These are phyloP conservation scores for Euphonia xanthogaster DNA, from an alignment of 2,797 vertebrate species.

Conservation along the genomic window DNA sequence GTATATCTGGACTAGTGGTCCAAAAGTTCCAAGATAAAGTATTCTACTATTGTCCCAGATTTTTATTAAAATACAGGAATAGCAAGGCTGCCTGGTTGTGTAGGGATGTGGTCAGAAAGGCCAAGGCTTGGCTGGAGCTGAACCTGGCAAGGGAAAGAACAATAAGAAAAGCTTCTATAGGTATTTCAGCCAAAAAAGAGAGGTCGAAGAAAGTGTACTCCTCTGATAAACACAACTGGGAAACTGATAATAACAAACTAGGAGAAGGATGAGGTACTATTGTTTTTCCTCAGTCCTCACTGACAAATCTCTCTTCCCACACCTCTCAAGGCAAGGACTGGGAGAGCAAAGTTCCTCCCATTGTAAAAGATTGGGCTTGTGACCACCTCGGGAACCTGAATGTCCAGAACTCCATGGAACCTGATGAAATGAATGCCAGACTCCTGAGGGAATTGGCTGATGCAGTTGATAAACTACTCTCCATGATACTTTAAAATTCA, in stretches of 20 bases:
- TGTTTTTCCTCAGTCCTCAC: not conserved
- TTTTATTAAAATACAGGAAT: not conserved
- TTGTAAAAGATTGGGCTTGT: not conserved
- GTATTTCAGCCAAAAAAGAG: not conserved
- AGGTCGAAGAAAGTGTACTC: not conserved
- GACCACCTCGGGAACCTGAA: not conserved
- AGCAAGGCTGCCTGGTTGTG: not conserved
- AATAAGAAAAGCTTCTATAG: not conserved
- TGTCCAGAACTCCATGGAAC: not conserved
- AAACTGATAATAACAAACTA: not conserved
- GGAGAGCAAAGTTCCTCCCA: not conserved
- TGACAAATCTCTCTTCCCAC: not conserved
- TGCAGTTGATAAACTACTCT: not conserved
- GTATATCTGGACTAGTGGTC: not conserved
- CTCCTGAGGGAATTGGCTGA: not conserved
- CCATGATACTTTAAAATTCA: not conserved
- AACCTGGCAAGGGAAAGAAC: not conserved
- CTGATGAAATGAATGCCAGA: not conserved
- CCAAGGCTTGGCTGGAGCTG: not conserved
- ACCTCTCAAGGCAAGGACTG: not conserved
- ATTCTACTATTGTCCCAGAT: not conserved
- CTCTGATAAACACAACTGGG: not conserved
- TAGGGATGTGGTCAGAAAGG: not conserved
- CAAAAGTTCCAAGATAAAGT: not conserved
- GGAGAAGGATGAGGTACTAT: not conserved